Evolutionary conservation across 2,888 invertebrate species (phyloP).

Genomic region (Polietes domitor): DNA sequence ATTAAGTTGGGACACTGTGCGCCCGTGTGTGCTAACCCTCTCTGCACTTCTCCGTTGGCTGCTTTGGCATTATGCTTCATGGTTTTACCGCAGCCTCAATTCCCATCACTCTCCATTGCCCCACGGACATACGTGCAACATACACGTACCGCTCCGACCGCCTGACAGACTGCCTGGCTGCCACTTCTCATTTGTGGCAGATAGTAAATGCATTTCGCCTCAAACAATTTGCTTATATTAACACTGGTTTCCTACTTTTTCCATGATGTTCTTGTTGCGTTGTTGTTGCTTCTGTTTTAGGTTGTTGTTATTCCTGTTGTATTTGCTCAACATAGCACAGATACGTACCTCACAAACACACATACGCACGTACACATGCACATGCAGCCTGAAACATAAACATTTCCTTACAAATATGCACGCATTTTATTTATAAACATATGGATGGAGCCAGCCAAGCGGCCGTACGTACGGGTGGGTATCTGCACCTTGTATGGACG

Average conservation of each 20-base stretch:
- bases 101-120: constrained; percentile 12
- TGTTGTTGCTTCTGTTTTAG: not conserved
- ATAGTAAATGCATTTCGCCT: constrained; percentile 42
- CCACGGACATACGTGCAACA: constrained; percentile 2
- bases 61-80: constrained; percentile 6
- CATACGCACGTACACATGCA: not conserved
- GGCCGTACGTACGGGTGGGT: not conserved
- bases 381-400: not conserved
- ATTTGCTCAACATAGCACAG: constrained; percentile 12
- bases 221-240: constrained; percentile 57
- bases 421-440: constrained; percentile 25
- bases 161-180: not conserved
- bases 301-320: not conserved
- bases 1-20: too few species aligned
- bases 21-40: too few species aligned
- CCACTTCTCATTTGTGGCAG: constrained; percentile 9
- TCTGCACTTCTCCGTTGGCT: not conserved
- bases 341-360: not conserved
- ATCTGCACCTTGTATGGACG: too few species aligned
- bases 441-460: not conserved
- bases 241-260: constrained; percentile 38
- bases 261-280: not conserved
- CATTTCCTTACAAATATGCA: constrained; percentile 27
- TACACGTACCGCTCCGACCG: not conserved
- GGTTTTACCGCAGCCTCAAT: constrained; percentile 35